Conservation (phyloP, 1,140 invertebrate species). For the Phthorimaea operculella region DNA sequence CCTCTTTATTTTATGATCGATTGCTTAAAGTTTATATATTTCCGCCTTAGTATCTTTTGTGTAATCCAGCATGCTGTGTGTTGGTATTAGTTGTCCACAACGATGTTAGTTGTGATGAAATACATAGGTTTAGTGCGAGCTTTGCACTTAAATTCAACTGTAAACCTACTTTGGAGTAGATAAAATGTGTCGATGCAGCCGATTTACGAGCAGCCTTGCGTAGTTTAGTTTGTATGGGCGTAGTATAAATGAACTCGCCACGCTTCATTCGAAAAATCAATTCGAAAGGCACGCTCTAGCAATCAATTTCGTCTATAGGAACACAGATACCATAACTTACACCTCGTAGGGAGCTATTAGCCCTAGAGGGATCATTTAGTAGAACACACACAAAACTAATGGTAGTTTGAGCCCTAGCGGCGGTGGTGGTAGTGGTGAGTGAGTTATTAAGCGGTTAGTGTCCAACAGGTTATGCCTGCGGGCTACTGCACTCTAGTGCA, state of each 20-base stretch:
- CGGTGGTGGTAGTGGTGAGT: not conserved
- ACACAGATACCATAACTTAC: not conserved
- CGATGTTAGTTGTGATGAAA: too few relatives aligned
- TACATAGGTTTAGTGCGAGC: too few relatives aligned
- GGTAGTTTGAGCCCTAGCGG: not conserved
- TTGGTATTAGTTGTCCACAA: too few relatives aligned
- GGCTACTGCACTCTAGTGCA: slow-evolving; percentile 13
- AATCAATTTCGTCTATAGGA: not conserved
- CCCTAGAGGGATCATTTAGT: not conserved
- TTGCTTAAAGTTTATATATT: too few relatives aligned
- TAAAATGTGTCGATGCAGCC: too few relatives aligned
- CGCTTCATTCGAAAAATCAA: not conserved
- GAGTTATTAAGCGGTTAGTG: slow-evolving; percentile 4
- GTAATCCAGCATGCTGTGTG: too few relatives aligned
- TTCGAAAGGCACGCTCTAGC: not conserved
- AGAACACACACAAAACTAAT: not conserved
- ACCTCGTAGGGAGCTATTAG: not conserved
- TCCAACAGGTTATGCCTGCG: slow-evolving; percentile 19
- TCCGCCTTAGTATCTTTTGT: too few relatives aligned
- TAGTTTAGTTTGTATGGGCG: too few relatives aligned
- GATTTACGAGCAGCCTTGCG: too few relatives aligned
- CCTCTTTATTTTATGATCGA: too few relatives aligned
- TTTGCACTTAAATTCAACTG: too few relatives aligned
- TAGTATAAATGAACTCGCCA: not conserved
- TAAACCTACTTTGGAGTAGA: too few relatives aligned